Evolutionary conservation across 2,888 invertebrate genomes (phyloP).

Genomic region (Cheilosia impressa): DNA sequence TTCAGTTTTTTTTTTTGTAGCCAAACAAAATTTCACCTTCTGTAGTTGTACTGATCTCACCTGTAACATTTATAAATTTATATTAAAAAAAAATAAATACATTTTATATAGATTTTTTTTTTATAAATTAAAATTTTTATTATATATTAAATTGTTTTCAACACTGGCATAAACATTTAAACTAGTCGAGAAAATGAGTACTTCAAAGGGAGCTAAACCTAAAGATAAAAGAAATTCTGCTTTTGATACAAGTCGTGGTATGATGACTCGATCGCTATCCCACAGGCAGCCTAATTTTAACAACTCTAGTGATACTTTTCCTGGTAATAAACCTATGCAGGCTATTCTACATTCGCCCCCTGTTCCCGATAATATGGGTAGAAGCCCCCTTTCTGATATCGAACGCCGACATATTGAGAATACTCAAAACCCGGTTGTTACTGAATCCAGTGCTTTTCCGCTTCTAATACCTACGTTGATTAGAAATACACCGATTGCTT

Average conservation of each 20-base stretch:
- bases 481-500: too few species aligned
- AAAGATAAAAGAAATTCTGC: conserved; percentile 7
- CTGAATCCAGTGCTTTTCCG: too few species aligned
- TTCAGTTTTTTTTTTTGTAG: not conserved
- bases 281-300: conserved; percentile 11
- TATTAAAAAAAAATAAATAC: not conserved
- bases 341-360: not conserved
- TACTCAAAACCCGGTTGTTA: too few species aligned
- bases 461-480: too few species aligned
- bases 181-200: not conserved
- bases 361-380: not conserved
- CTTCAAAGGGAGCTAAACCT: not conserved
- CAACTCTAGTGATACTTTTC: not conserved
- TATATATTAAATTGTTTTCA: not conserved
- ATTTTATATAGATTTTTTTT: too few species aligned
- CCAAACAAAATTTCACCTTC: not conserved
- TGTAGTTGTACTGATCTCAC: not conserved
- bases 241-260: conserved; percentile 1
- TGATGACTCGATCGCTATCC: not conserved
- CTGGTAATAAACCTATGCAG: not conserved
- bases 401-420: too few species aligned
- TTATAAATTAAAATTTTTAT: not conserved
- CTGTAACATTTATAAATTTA: not conserved
- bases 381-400: too few species aligned
- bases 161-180: not conserved